Evolutionary conservation across 2,888 invertebrate species (phyloP).

Genomic region (Lamellibrachia satsuma): DNA sequence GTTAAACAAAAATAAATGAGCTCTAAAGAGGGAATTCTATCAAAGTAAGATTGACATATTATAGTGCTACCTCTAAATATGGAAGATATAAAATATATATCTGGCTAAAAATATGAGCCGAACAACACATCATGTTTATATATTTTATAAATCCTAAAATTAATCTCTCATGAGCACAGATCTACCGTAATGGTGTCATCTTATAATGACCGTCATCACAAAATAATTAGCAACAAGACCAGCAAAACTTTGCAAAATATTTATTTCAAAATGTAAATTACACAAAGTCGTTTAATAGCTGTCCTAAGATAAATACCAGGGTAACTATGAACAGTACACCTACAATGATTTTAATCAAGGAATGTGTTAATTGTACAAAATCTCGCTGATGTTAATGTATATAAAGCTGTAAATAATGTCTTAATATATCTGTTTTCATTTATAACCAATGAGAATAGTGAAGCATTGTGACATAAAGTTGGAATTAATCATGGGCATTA

Average conservation of each 20-base stretch:
- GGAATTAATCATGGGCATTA: background rate
- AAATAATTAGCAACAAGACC: background rate
- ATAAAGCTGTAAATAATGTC: background rate
- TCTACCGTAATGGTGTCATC: no score
- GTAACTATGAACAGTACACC: background rate
- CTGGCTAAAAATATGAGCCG: background rate
- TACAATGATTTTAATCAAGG: background rate
- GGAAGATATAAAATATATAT: no score
- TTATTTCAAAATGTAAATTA: background rate
- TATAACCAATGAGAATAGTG: background rate
- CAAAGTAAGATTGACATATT: no score
- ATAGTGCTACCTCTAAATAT: no score
- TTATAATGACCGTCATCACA: background rate
- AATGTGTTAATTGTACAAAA: background rate
- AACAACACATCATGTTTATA: background rate
- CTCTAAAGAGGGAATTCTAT: no score
- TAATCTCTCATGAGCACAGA: no score
- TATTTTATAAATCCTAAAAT: no score
- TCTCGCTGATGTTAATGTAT: background rate
- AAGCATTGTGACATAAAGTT: background rate
- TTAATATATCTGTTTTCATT: background rate
- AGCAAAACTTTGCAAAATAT: background rate
- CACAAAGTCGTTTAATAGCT: background rate
- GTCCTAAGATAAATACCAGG: background rate
- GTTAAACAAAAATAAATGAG: no score